A percentile compares a stretch with the other conserved stretches of the same genome.
These are phyloP conservation scores for Oxygymnocypris stewartii DNA, from an alignment of 2,113 vertebrate genomes.

Conservation along the genomic window DNA sequence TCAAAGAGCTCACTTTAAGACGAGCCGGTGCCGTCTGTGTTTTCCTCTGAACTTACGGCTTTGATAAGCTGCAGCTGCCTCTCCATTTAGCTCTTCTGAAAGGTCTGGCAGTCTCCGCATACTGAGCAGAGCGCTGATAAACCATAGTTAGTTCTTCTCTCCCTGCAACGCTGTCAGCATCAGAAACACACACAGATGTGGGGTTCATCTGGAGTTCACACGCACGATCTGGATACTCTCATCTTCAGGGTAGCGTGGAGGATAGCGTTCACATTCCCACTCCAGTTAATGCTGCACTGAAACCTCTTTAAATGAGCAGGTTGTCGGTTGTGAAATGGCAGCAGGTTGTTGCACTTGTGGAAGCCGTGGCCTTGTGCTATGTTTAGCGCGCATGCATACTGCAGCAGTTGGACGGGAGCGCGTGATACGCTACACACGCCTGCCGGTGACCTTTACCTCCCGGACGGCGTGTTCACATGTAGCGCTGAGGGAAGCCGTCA, in stretches of 20 bases:
- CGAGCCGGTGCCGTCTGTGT: background rate
- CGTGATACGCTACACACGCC: constrained; percentile 34
- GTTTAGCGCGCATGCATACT: constrained; percentile 49
- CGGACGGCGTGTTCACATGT: background rate
- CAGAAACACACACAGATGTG: constrained; percentile 1
- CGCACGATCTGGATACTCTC: background rate
- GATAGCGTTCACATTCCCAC: background rate
- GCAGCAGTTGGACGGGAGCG: constrained; percentile 7
- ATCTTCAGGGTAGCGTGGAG: background rate
- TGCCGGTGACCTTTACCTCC: constrained; percentile 39
- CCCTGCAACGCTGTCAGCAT: background rate
- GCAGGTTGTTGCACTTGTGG: background rate
- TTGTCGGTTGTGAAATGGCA: background rate
- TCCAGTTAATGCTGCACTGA: background rate
- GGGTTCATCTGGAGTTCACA: constrained; percentile 15
- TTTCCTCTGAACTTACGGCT: background rate
- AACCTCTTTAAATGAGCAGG: background rate
- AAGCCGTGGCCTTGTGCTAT: constrained; percentile 40
- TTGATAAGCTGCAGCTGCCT: background rate
- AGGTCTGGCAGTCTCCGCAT: background rate
- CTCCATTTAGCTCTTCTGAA: background rate
- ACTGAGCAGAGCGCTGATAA: background rate
- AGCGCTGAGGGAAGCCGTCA: constrained; percentile 2
- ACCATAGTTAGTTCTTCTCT: constrained; percentile 1
- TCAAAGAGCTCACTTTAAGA: background rate